Base-by-base conservation (phyloP, 2,888 invertebrate species). In the Sinotaia quadrata region DNA sequence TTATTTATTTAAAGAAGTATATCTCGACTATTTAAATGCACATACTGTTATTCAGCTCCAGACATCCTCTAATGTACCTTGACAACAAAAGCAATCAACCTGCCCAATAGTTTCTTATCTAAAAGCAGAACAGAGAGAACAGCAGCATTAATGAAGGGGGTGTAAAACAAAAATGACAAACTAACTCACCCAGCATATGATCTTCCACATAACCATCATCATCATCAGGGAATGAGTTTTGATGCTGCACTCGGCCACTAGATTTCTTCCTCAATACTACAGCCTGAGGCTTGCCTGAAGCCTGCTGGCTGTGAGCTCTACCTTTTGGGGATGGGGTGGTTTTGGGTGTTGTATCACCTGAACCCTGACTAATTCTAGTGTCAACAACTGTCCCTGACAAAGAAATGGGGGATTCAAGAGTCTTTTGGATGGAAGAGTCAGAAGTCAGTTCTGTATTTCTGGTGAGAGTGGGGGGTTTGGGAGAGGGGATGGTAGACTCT, bases 131-230 rank as follows among this genome's bases (percentile, higher is more conserved):
- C n/a, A n/a, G n/a, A n/a, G n/a, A n/a, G n/a, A n/a, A n/a, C n/a
- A n/a, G n/a, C n/a, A n/a, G n/a, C n/a, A n/a, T n/a, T n/a, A n/a
- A n/a, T n/a, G n/a, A n/a, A n/a, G n/a, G n/a, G n/a, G n/a, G n/a
- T n/a, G n/a, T n/a, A n/a, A n/a, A n/a, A n/a, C n/a, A n/a, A n/a
- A n/a, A n/a, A n/a, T 41, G n/a, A 41, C 41, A 21, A 27, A 33
- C 57, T 10, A 56, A 76, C 78, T 69, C 74, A 78, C 78, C 78
- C 59, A 75, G 66, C 47, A 76, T 65, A 56, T 68, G 69, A 65
- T 76, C 74, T 51, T 74, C 76, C 67, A 75, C 78, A 76, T 69
- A 76, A 51, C 73, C 74, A 37, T 71, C 67, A 41, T 69, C 68
- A 10, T 73, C 73, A 49, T 47, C 66, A 41, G 60, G 61, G 56